Evolutionary conservation across 2,888 invertebrate genomes (phyloP), one percentile per base, ranked within the genome.

Genomic region (Xestoiulus laeticollis): DNA sequence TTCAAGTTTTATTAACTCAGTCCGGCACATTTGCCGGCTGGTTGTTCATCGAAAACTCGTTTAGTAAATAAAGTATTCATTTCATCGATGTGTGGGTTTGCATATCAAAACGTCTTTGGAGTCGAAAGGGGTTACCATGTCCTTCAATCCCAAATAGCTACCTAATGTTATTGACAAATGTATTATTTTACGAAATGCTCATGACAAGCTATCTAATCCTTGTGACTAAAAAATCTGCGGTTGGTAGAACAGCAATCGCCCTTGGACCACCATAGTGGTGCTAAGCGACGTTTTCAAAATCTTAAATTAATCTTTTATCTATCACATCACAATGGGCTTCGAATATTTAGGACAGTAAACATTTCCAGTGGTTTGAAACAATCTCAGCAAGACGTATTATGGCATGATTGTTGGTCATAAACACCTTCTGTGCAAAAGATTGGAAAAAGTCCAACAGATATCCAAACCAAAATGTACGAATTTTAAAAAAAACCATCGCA

Each of bases 41-140:
- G 68, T 8, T 68, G 68, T 68, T 68, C 68, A 68, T 68, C 68
- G 68, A 68, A 68, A 68, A 68, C 68, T 68, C 26, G 68, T 68
- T 68, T 68, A 10, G 26, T 26, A 26, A 68, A 68, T 68, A 26
- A 59, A 48, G 26, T 68, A 68, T 68, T 68, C 68, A 26, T 26
- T 68, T 68, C 68, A 68, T 68, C 68, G 68, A 68, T 68, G 68
- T 68, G 68, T 68, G 68, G 68, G 68, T 22, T 12, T 26, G 68
- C 68, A 68, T 68, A 8, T 68, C 68, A 68, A 68, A 68, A 68
- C 48, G 48, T 48, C 68, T 68, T 68, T 68, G 6, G 68, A 68
- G 26, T 26, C 68, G 68, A 68, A 68, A 68, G 68, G 68, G 68
- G 68, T 68, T 68, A 68, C 22, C 68, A n/a, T 68, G 68, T 68